phyloP scores from a whole-genome alignment of 2,888 invertebrate genomes.

The Tachina grossa region DNA sequence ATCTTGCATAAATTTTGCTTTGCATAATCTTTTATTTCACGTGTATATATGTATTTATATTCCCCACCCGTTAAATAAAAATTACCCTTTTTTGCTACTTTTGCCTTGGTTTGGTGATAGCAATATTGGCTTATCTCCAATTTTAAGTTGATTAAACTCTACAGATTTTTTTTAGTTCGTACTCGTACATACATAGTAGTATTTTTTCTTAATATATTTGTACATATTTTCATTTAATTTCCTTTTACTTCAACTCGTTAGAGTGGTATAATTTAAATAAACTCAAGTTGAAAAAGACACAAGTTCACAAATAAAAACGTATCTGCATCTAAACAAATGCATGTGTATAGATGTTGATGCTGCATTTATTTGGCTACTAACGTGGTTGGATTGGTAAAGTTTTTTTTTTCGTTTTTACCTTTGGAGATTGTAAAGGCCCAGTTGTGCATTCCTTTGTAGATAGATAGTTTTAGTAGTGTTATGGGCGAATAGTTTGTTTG shows the following conservation, averaged over 20 bases:
- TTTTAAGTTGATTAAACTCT: slow-evolving; percentile 71
- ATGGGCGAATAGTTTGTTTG: slow-evolving; percentile 50
- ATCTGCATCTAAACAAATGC: slow-evolving; percentile 8
- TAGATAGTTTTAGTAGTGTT: slow-evolving; percentile 33
- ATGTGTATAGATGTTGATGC: slow-evolving; percentile 8
- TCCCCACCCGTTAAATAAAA: background rate
- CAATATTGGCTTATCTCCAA: slow-evolving; percentile 70
- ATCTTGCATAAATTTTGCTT: too few species aligned
- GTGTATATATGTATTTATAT: background rate
- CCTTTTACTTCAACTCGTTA: slow-evolving; percentile 55
- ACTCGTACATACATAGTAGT: background rate
- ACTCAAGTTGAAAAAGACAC: slow-evolving; percentile 15
- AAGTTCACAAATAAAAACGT: slow-evolving; percentile 11
- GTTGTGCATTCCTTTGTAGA: background rate
- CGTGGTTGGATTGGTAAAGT: slow-evolving; percentile 34
- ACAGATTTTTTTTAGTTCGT: slow-evolving; percentile 28
- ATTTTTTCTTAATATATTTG: background rate
- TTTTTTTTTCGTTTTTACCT: slow-evolving; percentile 44
- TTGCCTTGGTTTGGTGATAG: slow-evolving; percentile 63
- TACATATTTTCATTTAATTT: slow-evolving; percentile 57
- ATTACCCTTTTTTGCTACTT: slow-evolving; percentile 26
- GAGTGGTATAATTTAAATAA: slow-evolving; percentile 64
- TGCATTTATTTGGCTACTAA: slow-evolving; percentile 62
- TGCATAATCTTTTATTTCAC: background rate
- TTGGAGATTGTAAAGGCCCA: slow-evolving; percentile 4